Evolutionary conservation across 2,113 vertebrate genomes (phyloP).

Genomic region (Himantopus leucocephalus): DNA sequence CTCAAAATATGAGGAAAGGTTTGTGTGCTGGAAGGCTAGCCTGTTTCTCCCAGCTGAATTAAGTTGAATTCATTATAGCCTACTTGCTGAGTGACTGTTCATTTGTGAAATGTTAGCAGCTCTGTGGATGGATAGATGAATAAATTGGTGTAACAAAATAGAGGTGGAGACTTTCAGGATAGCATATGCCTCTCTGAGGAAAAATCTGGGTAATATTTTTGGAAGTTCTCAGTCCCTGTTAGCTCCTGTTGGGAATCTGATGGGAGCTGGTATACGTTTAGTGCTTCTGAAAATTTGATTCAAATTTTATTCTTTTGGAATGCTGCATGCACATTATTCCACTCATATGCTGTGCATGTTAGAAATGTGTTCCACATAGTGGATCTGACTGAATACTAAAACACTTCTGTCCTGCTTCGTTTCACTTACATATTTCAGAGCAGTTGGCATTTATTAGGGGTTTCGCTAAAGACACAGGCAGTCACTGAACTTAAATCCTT

Average conservation of each 20-base stretch:
- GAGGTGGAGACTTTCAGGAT: neutral
- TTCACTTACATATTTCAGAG: neutral
- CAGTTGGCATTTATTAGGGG: neutral
- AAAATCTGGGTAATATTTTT: neutral
- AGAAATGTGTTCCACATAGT: neutral
- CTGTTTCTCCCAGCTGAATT: neutral
- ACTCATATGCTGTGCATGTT: neutral
- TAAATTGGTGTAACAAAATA: neutral
- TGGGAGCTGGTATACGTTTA: neutral
- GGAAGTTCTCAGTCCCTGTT: neutral
- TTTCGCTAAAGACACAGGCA: neutral
- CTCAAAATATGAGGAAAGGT: neutral
- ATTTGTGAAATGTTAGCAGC: neutral
- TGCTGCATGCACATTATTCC: neutral
- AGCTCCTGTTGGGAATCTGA: neutral
- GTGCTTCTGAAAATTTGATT: neutral
- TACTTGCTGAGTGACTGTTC: conserved; percentile 1
- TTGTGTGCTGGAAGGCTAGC: neutral
- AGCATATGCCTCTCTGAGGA: neutral
- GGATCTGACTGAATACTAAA: neutral
- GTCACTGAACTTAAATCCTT: neutral
- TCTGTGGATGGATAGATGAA: neutral
- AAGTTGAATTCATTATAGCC: neutral
- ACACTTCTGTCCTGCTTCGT: fast-evolving
- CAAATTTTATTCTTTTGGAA: neutral